phyloP scores from a whole-genome alignment of 2,888 invertebrate species.

The Proisotoma minuta region DNA sequence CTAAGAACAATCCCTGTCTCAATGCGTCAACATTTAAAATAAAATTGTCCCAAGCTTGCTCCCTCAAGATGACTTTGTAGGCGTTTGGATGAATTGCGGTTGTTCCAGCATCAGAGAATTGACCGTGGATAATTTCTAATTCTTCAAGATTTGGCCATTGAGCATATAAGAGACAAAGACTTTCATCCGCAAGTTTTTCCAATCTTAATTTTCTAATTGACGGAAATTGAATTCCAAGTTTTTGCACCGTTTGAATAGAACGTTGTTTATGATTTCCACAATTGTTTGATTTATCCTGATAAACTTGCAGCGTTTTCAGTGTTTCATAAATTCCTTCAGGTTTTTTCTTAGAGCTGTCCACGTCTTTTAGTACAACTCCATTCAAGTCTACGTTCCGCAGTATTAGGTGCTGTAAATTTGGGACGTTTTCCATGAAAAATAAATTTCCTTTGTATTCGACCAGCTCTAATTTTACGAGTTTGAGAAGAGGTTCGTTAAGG shows the following conservation, averaged over 20 bases:
- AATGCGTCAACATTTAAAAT: slow-evolving; percentile 9
- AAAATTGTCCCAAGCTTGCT: slow-evolving; percentile 12
- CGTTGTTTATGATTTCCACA: neutral
- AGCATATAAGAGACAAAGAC: slow-evolving; percentile 7
- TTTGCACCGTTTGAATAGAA: neutral
- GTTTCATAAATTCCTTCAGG: neutral
- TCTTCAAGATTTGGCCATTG: slow-evolving; percentile 11
- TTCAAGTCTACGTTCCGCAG: slow-evolving; percentile 7
- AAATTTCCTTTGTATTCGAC: slow-evolving; percentile 10
- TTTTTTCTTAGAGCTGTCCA: no score
- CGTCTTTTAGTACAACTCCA: neutral
- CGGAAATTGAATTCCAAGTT: slow-evolving; percentile 4
- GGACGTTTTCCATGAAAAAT: slow-evolving; percentile 14
- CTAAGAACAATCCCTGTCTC: slow-evolving; percentile 9
- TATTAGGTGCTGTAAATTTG: slow-evolving; percentile 2
- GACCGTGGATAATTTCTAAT: slow-evolving; percentile 10
- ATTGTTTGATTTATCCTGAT: neutral
- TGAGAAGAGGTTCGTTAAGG: neutral
- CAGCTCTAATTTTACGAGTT: slow-evolving; percentile 8
- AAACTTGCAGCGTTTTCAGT: neutral
- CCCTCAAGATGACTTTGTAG: slow-evolving; percentile 14
- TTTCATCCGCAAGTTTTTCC: slow-evolving; percentile 12
- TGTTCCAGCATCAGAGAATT: slow-evolving; percentile 14
- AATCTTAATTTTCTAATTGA: slow-evolving; percentile 3
- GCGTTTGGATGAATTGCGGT: slow-evolving; percentile 21